Percentiles rank a stretch among this genome's conserved stretches.
Evolutionary conservation across 1,140 invertebrate species (phyloP).

Genomic region (Aphis craccivora): DNA sequence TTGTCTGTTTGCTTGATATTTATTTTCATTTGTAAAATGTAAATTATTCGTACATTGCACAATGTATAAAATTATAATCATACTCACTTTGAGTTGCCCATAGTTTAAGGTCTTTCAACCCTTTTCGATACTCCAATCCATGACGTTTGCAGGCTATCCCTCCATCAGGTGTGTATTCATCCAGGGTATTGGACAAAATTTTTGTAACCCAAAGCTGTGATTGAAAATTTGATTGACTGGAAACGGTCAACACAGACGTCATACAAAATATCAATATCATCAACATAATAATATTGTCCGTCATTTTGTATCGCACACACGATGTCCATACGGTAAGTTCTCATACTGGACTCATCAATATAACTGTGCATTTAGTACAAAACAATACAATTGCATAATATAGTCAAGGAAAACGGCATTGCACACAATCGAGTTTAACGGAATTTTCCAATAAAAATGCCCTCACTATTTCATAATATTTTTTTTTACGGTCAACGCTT

Average conservation of each 20-base stretch:
- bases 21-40: background rate
- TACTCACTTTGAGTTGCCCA: conserved; percentile 59
- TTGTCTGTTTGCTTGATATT: too few species aligned
- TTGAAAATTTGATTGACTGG: background rate
- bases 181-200: background rate
- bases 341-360: background rate
- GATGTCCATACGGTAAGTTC: background rate
- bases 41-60: background rate
- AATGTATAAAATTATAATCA: background rate
- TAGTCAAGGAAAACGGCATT: conserved; percentile 45
- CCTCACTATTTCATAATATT: background rate
- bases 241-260: background rate
- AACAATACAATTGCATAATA: conserved; percentile 11
- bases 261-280: background rate
- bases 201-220: background rate
- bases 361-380: background rate
- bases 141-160: conserved; percentile 34
- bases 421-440: conserved; percentile 1
- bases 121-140: conserved; percentile 26
- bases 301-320: background rate
- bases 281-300: background rate
- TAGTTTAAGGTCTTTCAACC: conserved; percentile 39
- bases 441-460: conserved; percentile 33
- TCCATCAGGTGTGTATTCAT: background rate
- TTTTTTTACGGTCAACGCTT: background rate